Conservation (phyloP, 2,113 vertebrate species). For the Perccottus glenii region DNA sequence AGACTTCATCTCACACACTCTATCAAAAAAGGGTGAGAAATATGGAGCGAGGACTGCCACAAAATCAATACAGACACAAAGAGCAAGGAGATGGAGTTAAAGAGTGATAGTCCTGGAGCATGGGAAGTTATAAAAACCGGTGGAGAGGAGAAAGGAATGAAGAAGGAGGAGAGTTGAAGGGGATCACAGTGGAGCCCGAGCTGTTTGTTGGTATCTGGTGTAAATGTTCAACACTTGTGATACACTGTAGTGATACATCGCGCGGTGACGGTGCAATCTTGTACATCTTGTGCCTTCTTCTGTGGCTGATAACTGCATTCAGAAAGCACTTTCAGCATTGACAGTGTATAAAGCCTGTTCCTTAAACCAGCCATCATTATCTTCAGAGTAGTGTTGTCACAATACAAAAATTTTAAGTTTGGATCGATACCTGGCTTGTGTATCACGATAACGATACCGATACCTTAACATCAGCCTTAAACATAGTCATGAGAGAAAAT, state of each 20-base stretch:
- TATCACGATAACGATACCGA: no score
- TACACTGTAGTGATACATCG: slow-evolving; percentile 26
- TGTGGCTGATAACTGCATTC: slow-evolving; percentile 32
- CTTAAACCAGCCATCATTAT: neutral
- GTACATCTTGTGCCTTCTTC: slow-evolving; percentile 10
- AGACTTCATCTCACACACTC: slow-evolving; percentile 69
- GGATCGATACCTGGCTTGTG: no score
- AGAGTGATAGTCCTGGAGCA: slow-evolving; percentile 35
- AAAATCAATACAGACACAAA: slow-evolving; percentile 70
- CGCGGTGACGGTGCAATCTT: slow-evolving; percentile 12
- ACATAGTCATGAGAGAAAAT: no score
- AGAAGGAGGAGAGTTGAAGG: slow-evolving; percentile 22
- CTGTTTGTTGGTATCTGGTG: slow-evolving; percentile 33
- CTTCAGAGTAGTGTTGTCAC: no score
- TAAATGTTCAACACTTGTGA: slow-evolving; percentile 26
- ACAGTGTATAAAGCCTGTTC: neutral
- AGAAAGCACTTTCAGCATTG: slow-evolving; percentile 19
- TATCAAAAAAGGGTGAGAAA: slow-evolving; percentile 68
- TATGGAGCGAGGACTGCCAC: slow-evolving; percentile 58
- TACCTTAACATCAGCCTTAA: no score
- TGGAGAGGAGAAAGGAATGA: slow-evolving; percentile 15
- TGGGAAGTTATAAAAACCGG: slow-evolving; percentile 38
- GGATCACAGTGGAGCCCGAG: slow-evolving; percentile 26
- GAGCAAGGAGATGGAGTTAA: slow-evolving; percentile 50
- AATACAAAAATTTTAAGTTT: no score